phyloP scores from a whole-genome alignment of 2,888 invertebrate genomes.

The Tinea pellionella region DNA sequence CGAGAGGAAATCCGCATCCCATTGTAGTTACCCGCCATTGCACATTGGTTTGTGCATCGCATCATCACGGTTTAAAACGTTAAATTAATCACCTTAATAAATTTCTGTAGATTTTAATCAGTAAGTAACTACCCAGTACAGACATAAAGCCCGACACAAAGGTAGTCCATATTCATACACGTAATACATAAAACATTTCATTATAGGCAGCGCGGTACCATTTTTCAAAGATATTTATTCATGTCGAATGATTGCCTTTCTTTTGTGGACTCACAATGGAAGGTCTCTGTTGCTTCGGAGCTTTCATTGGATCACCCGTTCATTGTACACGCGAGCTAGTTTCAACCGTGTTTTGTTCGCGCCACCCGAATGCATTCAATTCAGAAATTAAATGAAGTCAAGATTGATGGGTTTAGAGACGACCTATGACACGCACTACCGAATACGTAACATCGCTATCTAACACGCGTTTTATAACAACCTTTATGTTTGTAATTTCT shows the following conservation, averaged over 20 bases:
- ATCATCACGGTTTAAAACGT: not conserved
- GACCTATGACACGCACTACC: constrained; percentile 68
- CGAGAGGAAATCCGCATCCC: too few species aligned
- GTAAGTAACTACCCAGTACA: not conserved
- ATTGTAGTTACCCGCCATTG: too few species aligned
- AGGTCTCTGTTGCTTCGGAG: constrained; percentile 27
- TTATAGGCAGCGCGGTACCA: constrained; percentile 53
- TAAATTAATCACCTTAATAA: not conserved
- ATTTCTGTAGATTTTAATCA: not conserved
- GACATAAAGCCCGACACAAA: not conserved
- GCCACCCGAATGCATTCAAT: constrained; percentile 31
- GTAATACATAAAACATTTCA: constrained; percentile 64
- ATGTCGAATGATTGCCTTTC: constrained; percentile 69
- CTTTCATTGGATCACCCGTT: constrained; percentile 23
- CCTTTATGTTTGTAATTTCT: constrained; percentile 32
- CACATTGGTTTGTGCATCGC: too few species aligned
- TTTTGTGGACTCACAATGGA: constrained; percentile 64
- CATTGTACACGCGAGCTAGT: constrained; percentile 46
- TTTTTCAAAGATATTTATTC: constrained; percentile 69
- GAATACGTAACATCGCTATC: constrained; percentile 31
- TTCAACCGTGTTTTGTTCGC: constrained; percentile 43
- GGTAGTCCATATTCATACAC: not conserved
- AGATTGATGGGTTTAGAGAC: constrained; percentile 65
- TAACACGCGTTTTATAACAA: constrained; percentile 46
- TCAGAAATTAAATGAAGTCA: constrained; percentile 57